These are phyloP conservation scores for Carterocephalus palaemon DNA, from an alignment of 2,888 invertebrate species.

Conservation along the genomic window DNA sequence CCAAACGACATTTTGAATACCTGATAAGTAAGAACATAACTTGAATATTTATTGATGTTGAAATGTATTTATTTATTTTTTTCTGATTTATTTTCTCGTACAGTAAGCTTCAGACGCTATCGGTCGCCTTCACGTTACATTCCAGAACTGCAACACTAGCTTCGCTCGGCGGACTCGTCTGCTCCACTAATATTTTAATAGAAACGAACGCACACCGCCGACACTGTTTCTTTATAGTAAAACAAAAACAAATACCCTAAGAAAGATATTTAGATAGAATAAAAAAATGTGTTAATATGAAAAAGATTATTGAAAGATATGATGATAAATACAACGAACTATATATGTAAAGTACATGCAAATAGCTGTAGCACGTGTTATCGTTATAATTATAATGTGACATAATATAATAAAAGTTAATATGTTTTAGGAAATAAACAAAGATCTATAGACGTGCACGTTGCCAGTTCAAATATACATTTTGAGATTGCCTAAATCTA, in stretches of 20 bases:
- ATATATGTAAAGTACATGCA: slow-evolving; percentile 41
- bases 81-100: slow-evolving; percentile 42
- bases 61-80: slow-evolving; percentile 44
- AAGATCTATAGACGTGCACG: slow-evolving; percentile 9
- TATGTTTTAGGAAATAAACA: slow-evolving; percentile 13
- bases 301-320: slow-evolving; percentile 38
- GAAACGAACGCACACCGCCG: slow-evolving; percentile 45
- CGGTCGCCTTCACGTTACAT: slow-evolving; percentile 60
- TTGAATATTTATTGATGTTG: slow-evolving; percentile 63
- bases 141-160: slow-evolving; percentile 43
- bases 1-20: slow-evolving; percentile 53
- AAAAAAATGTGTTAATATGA: slow-evolving; percentile 47
- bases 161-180: slow-evolving; percentile 7
- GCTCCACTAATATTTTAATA: slow-evolving; percentile 17
- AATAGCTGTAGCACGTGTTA: slow-evolving; percentile 31
- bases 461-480: neutral
- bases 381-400: slow-evolving; percentile 22
- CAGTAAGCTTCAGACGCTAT: slow-evolving; percentile 70
- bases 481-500: too few relatives aligned
- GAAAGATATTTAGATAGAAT: slow-evolving; percentile 58
- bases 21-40: slow-evolving; percentile 53
- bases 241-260: slow-evolving; percentile 39
- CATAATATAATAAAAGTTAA: slow-evolving; percentile 20
- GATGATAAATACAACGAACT: slow-evolving; percentile 71
- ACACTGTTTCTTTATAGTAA: slow-evolving; percentile 48